Percentiles rank a stretch among this genome's conserved stretches.
These are phyloP conservation scores for Nomada fabriciana DNA, from an alignment of 2,888 invertebrate species.

Conservation along the genomic window DNA sequence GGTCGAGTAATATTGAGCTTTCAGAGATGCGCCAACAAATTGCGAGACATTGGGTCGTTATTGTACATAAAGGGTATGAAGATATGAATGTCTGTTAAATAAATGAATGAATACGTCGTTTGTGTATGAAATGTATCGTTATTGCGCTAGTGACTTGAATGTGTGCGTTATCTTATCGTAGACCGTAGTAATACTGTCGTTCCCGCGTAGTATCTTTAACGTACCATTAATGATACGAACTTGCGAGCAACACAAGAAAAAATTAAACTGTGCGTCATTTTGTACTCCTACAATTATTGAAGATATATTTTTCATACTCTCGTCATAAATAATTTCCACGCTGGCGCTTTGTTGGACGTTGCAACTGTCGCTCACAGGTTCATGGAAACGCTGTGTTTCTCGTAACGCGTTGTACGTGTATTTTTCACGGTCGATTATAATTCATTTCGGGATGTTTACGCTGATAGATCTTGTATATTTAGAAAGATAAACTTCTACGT, in stretches of 20 bases:
- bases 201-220: conserved; percentile 46
- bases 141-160: conserved; percentile 39
- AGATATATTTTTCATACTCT: conserved; percentile 19
- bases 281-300: conserved; percentile 29
- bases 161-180: conserved; percentile 59
- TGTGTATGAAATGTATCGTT: conserved; percentile 24
- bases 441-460: conserved; percentile 50
- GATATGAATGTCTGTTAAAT: conserved; percentile 49
- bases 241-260: conserved; percentile 10
- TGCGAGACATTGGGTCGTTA: conserved; percentile 30
- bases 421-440: conserved; percentile 30
- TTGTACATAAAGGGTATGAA: conserved; percentile 54
- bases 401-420: conserved; percentile 2
- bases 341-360: conserved; percentile 9
- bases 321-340: conserved; percentile 23
- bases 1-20: not conserved
- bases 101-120: conserved; percentile 6
- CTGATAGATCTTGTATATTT: conserved; percentile 60
- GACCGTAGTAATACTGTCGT: conserved; percentile 48
- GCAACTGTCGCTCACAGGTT: conserved; percentile 17
- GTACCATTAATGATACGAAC: conserved; percentile 12
- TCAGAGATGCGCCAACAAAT: conserved; percentile 57
- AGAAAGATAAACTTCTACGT: conserved; percentile 50
- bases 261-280: conserved; percentile 32
- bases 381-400: conserved; percentile 38